These are phyloP conservation scores for Callinectes sapidus DNA, from an alignment of 2,888 invertebrate genomes.

Conservation along the genomic window DNA sequence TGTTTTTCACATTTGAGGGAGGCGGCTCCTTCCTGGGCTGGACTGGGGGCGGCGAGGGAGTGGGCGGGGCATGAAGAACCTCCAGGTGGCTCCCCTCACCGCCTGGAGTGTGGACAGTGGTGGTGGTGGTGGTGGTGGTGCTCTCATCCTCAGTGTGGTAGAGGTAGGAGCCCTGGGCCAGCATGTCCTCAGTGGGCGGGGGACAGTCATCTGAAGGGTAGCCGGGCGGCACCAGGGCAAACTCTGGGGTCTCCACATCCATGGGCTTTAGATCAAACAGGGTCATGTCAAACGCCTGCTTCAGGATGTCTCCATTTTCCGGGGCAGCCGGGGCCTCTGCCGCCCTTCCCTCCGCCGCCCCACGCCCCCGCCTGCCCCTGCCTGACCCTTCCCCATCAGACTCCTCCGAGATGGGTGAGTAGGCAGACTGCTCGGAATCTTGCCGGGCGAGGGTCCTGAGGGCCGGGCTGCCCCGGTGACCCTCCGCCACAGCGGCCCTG, in stretches of 20 bases:
- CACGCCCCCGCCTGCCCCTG: slow-evolving; percentile 14
- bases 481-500: background rate
- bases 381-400: slow-evolving; percentile 45
- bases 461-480: background rate
- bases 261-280: slow-evolving; percentile 52
- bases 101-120: background rate
- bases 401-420: slow-evolving; percentile 66
- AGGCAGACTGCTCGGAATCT: slow-evolving; percentile 49
- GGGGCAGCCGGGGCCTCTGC: background rate
- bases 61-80: background rate
- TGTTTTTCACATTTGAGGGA: slow-evolving; percentile 22
- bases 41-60: background rate
- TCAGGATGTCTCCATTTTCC: slow-evolving; percentile 50
- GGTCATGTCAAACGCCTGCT: slow-evolving; percentile 55
- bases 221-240: background rate
- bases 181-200: background rate
- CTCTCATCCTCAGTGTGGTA: background rate
- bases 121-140: slow-evolving; percentile 10
- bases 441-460: slow-evolving; percentile 44
- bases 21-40: slow-evolving; percentile 23
- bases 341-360: background rate
- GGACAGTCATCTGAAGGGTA: background rate
- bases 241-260: slow-evolving; percentile 42
- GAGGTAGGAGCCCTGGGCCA: background rate
- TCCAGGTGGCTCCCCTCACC: background rate